phyloP scores from a whole-genome alignment of 2,888 invertebrate genomes.

The Phyllotreta striolata region DNA sequence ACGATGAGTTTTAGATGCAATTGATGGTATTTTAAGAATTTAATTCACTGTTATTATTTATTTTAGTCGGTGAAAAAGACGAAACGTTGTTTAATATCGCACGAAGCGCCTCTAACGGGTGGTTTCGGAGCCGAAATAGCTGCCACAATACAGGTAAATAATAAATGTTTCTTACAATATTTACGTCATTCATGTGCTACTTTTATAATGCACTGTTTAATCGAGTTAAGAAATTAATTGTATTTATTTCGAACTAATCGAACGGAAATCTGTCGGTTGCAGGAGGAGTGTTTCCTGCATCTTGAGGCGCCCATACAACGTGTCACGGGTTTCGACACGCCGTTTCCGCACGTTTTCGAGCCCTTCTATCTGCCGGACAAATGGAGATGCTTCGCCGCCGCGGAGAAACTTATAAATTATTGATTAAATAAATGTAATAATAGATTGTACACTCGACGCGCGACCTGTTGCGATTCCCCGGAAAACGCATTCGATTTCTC shows the following conservation, averaged over 20 bases:
- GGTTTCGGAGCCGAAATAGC: slow-evolving; percentile 98
- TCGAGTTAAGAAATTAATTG: not conserved
- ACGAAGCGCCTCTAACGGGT: slow-evolving; percentile 94
- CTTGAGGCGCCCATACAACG: slow-evolving; percentile 92
- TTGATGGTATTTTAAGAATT: no score
- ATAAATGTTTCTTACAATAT: no score
- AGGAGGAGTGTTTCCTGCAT: slow-evolving; percentile 93
- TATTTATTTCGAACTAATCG: not conserved
- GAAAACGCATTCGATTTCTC: no score
- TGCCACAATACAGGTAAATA: slow-evolving; percentile 85
- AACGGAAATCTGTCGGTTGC: slow-evolving; percentile 51
- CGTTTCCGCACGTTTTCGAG: slow-evolving; percentile 96
- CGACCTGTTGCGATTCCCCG: no score
- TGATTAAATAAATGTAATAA: slow-evolving; percentile 58
- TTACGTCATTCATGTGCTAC: no score
- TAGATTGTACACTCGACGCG: no score
- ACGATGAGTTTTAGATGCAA: no score
- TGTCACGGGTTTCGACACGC: slow-evolving; percentile 96
- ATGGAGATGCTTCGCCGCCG: slow-evolving; percentile 86
- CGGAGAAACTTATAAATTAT: slow-evolving; percentile 79
- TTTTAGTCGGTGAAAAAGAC: slow-evolving; percentile 95
- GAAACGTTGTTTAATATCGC: slow-evolving; percentile 87
- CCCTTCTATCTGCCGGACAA: slow-evolving; percentile 95
- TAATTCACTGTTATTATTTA: slow-evolving; percentile 22
- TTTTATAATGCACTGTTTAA: no score